Base-by-base conservation (phyloP, 2,888 invertebrate genomes). In the Trichogramma dendrolimi region DNA sequence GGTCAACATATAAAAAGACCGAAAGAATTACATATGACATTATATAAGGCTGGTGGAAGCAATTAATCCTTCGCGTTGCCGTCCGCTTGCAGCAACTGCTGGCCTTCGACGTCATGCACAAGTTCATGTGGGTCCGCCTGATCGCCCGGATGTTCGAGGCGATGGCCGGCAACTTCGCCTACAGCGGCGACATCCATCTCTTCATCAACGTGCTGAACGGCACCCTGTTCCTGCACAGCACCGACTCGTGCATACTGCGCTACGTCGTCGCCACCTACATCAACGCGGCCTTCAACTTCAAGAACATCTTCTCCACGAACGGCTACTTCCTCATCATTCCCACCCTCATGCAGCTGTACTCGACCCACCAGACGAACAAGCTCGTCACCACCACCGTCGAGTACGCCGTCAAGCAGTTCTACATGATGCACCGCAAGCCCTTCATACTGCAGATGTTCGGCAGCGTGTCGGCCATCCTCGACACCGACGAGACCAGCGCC, bases 371-470 rank as follows among this genome's bases (percentile, higher is more conserved):
- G 82, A 96, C 96, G 0, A 99, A 99, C 80, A 91, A 91, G 75
- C 82, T 97, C 38, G 91, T 99, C 2, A 94, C 94, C 5, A 91
- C 94, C 0, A 96, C 97, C 0, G 93, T 99, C 59, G 97, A 99
- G 77, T 99, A 97, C 77, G 94, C 96, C 0, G 97, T 97, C 10
- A 96, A 97, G 75, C 98, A 99, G 77, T 98, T 99, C 80, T 99
- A 98, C 80, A 84, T 98, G 62, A 86, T 99, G 79, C 99, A 99
- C 76, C 86, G 99, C 56, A 98, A 98, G 75, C 98, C 98, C 1
- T 99, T 99, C 74, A 94, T 99, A 70, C 83, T 99, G 57, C 97
- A 98, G 85, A 96, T 98, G 96, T 98, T 99, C 81, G 99, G 99
- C 2, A 96, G 96, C 4, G 93, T 97, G 0, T 97, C 98, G 0